Percentiles rank a stretch among this genome's conserved stretches.
Evolutionary conservation across 35 echinoderm and acorn worm genomes (phyloP).

Genomic region (Lytechinus variegatus): DNA sequence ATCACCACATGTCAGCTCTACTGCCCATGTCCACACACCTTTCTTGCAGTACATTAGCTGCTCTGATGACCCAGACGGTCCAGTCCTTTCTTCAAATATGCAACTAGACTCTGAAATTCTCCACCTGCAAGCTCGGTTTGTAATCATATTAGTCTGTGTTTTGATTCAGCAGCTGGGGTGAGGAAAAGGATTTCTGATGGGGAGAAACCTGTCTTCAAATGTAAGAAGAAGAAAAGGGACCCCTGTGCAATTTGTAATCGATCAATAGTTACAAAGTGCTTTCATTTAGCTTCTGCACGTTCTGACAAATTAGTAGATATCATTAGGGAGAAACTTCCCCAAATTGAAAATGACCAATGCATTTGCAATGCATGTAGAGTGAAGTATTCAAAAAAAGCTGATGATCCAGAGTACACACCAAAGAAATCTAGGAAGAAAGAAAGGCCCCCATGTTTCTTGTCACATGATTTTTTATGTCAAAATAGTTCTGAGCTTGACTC

Average conservation of each 20-base stretch:
- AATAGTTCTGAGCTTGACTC: background rate
- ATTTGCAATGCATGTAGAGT: background rate
- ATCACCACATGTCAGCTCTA: too few relatives aligned
- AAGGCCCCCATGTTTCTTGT: background rate
- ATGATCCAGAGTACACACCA: background rate
- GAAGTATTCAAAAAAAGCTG: background rate
- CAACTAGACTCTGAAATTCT: too few relatives aligned
- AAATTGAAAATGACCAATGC: background rate
- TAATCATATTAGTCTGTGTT: too few relatives aligned
- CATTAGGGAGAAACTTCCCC: background rate
- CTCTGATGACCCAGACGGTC: too few relatives aligned
- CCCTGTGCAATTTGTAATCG: background rate
- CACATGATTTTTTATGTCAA: background rate
- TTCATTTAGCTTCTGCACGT: background rate
- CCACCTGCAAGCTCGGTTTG: too few relatives aligned
- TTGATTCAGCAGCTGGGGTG: background rate
- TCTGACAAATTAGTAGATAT: background rate
- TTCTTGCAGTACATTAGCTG: too few relatives aligned
- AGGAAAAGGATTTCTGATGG: background rate
- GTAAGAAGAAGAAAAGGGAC: background rate
- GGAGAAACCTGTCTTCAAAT: background rate
- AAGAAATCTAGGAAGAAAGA: background rate
- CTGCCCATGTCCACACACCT: too few relatives aligned
- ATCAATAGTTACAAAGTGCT: background rate
- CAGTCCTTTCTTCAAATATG: too few relatives aligned